Conservation (phyloP, 92 coral and sea anemone genomes). For the Palythoa grandiflora region DNA sequence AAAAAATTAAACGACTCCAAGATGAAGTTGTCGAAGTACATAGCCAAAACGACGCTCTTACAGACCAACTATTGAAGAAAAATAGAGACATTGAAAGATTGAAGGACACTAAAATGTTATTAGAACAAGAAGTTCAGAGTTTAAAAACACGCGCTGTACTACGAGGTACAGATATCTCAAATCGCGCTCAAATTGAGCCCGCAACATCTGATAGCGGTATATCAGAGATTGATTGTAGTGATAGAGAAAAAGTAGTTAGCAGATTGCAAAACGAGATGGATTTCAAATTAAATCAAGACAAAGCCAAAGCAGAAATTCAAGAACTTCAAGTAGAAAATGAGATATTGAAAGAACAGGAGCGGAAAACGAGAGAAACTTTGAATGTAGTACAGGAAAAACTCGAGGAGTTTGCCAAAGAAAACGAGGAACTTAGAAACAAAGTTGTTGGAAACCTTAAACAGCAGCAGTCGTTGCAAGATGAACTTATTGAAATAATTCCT, state of each 20-base stretch:
- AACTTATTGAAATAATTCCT: slow-evolving; percentile 39
- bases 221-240: slow-evolving; percentile 64
- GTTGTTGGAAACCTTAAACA: slow-evolving; percentile 6
- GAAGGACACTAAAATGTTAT: slow-evolving; percentile 65
- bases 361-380: slow-evolving; percentile 39
- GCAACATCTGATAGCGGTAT: slow-evolving; percentile 88
- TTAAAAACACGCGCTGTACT: slow-evolving; percentile 62
- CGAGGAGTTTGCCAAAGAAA: slow-evolving; percentile 55
- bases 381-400: slow-evolving; percentile 52
- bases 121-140: slow-evolving; percentile 76
- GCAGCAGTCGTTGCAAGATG: slow-evolving; percentile 38
- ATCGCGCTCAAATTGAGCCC: slow-evolving; percentile 48
- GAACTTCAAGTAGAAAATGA: slow-evolving; percentile 63
- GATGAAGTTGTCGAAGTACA: slow-evolving; percentile 75
- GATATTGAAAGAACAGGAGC: slow-evolving; percentile 65
- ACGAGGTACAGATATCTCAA: slow-evolving; percentile 32
- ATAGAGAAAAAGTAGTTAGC: slow-evolving; percentile 67
- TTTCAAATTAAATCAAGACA: neutral
- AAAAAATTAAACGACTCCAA: slow-evolving; percentile 78
- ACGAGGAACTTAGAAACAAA: slow-evolving; percentile 58
- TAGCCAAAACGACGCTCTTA: slow-evolving; percentile 77
- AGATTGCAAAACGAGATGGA: neutral
- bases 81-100: slow-evolving; percentile 72
- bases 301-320: neutral
- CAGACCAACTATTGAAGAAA: slow-evolving; percentile 73